These are phyloP conservation scores for Etheostoma perlongum DNA, from an alignment of 2,797 vertebrate species.

Conservation along the genomic window DNA sequence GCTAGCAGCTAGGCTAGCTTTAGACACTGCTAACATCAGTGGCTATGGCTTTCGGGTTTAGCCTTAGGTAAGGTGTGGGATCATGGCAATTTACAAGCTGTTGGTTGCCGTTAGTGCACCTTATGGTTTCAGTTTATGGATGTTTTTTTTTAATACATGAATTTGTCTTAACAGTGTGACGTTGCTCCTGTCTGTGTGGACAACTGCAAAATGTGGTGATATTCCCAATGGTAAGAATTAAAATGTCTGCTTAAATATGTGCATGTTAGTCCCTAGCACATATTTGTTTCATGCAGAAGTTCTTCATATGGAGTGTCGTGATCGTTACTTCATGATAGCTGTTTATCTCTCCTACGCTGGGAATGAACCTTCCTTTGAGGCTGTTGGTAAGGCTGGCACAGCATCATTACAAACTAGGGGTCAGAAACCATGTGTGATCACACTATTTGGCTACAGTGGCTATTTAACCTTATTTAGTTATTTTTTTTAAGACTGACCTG, in stretches of 20 bases:
- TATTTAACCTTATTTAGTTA: too few relatives aligned
- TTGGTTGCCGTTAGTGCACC: fast-evolving
- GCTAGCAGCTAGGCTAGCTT: conserved; percentile 35
- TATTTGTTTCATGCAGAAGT: conserved; percentile 40
- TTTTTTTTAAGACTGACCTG: too few relatives aligned
- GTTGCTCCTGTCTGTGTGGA: conserved; percentile 43
- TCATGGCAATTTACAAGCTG: fast-evolving
- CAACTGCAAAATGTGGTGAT: conserved; percentile 1
- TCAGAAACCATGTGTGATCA: too few relatives aligned
- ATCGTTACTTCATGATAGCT: conserved; percentile 71
- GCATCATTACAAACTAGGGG: too few relatives aligned
- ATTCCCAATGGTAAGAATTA: too few relatives aligned
- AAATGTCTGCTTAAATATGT: too few relatives aligned
- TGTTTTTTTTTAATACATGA: too few relatives aligned
- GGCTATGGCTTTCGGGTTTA: conserved; percentile 58
- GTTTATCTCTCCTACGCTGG: conserved; percentile 59
- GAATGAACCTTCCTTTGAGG: conserved; percentile 69
- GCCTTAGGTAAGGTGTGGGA: conserved; percentile 36
- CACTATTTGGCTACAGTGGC: not conserved
- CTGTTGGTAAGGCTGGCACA: conserved; percentile 62
- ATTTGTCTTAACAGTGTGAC: conserved; percentile 50
- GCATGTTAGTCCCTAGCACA: too few relatives aligned
- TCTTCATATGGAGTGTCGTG: conserved; percentile 71
- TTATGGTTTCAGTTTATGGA: not conserved
- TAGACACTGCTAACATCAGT: conserved; percentile 65